Percentiles rank a stretch among this genome's conserved stretches.
Evolutionary conservation across 2,888 invertebrate species (phyloP).

Genomic region (Mimumesa dahlbomi): DNA sequence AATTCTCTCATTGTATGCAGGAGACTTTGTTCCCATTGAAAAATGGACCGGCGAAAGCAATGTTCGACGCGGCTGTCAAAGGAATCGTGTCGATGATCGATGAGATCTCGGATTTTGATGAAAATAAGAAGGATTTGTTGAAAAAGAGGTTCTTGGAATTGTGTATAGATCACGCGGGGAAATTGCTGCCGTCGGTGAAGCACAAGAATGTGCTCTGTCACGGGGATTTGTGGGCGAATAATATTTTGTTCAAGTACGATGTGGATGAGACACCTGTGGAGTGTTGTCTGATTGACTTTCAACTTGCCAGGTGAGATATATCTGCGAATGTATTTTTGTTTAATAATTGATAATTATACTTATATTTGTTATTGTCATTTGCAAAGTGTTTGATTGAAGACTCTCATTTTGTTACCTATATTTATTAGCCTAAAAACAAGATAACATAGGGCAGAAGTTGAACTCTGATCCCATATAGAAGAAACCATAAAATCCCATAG

Average conservation of each 20-base stretch:
- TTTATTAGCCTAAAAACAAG: too few species aligned
- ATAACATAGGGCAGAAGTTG: too few species aligned
- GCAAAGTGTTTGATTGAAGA: too few species aligned
- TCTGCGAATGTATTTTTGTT: background rate
- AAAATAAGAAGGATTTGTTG: conserved; percentile 52
- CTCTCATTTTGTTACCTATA: too few species aligned
- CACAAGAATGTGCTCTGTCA: conserved; percentile 76
- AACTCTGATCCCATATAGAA: too few species aligned
- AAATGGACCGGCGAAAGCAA: conserved; percentile 46
- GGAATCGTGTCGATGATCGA: conserved; percentile 69
- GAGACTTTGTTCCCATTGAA: conserved; percentile 69
- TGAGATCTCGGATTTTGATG: conserved; percentile 53
- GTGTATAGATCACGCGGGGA: conserved; percentile 54
- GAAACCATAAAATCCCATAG: too few species aligned
- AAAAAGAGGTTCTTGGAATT: conserved; percentile 56
- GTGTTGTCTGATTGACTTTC: conserved; percentile 77
- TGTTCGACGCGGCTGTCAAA: conserved; percentile 70
- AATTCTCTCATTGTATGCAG: conserved; percentile 67
- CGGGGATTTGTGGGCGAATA: conserved; percentile 79
- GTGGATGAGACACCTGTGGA: conserved; percentile 64
- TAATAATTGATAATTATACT: background rate
- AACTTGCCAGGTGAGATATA: conserved; percentile 82
- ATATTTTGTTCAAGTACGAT: conserved; percentile 76
- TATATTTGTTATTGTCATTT: too few species aligned
- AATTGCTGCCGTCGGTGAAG: conserved; percentile 66